Evolutionary conservation across 2,797 vertebrate species (phyloP).

Genomic region (Microctenopoma steveboyesi): DNA sequence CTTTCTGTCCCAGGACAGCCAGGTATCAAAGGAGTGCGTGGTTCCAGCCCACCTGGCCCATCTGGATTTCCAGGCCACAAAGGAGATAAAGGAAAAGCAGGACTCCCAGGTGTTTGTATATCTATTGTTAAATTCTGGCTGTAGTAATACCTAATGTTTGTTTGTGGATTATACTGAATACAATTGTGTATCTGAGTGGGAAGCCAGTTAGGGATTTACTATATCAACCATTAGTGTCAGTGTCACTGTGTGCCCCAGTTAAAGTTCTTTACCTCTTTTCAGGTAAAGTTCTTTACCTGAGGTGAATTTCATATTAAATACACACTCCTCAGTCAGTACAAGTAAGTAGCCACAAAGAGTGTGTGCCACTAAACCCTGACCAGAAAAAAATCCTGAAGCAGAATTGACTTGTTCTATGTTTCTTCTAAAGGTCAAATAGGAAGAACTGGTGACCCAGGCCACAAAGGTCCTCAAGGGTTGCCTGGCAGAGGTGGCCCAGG

Average conservation of each 20-base stretch:
- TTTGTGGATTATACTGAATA: neutral
- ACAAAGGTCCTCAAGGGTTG: slow-evolving; percentile 84
- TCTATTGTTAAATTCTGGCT: slow-evolving; percentile 2
- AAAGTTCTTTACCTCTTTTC: neutral
- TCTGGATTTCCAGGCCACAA: slow-evolving; percentile 88
- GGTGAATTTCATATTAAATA: neutral
- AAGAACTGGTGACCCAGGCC: slow-evolving; percentile 83
- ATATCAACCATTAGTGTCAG: too few relatives aligned
- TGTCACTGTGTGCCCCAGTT: neutral
- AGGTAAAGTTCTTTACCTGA: neutral
- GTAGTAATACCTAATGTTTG: too few relatives aligned
- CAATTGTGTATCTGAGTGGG: neutral
- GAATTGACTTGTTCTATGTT: slow-evolving; percentile 5
- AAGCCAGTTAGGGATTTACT: slow-evolving; percentile 2
- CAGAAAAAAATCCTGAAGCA: neutral
- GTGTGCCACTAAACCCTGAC: neutral
- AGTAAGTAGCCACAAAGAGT: neutral
- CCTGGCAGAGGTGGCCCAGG: slow-evolving; percentile 58
- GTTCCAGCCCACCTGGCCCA: slow-evolving; percentile 78
- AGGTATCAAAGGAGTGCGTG: slow-evolving; percentile 66
- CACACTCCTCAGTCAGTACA: neutral
- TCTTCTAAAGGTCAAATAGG: slow-evolving; percentile 82
- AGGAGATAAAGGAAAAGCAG: slow-evolving; percentile 87
- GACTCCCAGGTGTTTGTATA: slow-evolving; percentile 82
- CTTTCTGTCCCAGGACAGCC: slow-evolving; percentile 45